Percentiles rank a stretch among this genome's conserved stretches.
phyloP scores from a whole-genome alignment of 2,113 vertebrate genomes.

The Halichoerus grypus region DNA sequence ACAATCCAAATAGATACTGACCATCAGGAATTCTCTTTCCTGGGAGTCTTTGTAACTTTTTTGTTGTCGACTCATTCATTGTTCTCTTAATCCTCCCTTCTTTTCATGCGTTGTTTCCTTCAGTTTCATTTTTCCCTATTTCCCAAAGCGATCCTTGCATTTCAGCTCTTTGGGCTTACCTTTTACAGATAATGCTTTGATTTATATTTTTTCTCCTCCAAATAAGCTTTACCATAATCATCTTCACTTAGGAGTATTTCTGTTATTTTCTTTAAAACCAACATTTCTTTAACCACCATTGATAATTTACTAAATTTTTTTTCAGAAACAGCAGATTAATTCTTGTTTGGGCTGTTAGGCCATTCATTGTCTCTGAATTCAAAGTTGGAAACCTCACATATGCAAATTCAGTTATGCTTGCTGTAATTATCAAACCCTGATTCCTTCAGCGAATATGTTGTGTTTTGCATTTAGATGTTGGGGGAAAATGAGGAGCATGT shows the following conservation, averaged over 20 bases:
- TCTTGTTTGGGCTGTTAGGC: slow-evolving; percentile 15
- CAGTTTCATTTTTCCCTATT: neutral
- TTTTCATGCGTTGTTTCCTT: neutral
- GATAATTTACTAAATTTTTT: neutral
- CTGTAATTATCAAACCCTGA: neutral
- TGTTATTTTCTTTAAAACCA: slow-evolving; percentile 35
- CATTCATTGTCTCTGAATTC: slow-evolving; percentile 28
- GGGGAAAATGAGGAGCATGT: neutral
- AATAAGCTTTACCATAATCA: neutral
- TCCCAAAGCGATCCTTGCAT: neutral
- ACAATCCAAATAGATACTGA: neutral
- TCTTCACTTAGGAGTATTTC: neutral
- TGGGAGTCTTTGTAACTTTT: neutral
- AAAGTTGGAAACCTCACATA: slow-evolving; percentile 47
- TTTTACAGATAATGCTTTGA: neutral
- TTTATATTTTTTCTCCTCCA: neutral
- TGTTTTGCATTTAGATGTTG: slow-evolving; percentile 64
- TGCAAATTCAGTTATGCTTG: slow-evolving; percentile 37
- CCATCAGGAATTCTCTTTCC: neutral
- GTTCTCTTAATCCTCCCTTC: neutral
- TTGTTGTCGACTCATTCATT: neutral
- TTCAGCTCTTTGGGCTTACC: neutral
- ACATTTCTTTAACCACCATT: neutral
- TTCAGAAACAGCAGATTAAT: slow-evolving; percentile 41
- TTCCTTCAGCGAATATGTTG: neutral